phyloP scores from a whole-genome alignment of 2,888 invertebrate genomes.

The Lepetodrilus schrolli region DNA sequence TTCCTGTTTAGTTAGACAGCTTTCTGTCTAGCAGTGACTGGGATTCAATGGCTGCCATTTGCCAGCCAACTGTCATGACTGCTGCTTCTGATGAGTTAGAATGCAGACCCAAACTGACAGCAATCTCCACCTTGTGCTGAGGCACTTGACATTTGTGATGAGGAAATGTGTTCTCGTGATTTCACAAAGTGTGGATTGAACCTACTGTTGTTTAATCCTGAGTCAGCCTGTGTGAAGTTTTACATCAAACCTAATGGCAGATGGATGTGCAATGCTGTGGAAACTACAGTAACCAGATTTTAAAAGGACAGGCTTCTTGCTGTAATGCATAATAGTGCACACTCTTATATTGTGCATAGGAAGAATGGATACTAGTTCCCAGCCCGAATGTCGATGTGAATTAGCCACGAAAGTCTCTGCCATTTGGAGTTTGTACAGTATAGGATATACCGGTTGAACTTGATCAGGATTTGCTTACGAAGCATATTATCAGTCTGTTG shows the following conservation, averaged over 20 bases:
- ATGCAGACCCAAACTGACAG: conserved; percentile 4
- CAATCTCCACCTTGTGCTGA: conserved; percentile 4
- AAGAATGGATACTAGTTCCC: background rate
- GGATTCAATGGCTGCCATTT: background rate
- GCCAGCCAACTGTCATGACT: conserved; percentile 20
- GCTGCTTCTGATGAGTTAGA: conserved; percentile 14
- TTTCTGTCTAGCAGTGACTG: conserved; percentile 39
- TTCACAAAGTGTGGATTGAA: conserved; percentile 13
- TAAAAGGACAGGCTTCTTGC: too few species aligned
- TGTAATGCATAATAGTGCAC: background rate
- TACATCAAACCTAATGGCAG: conserved; percentile 5
- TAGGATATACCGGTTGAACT: conserved; percentile 12
- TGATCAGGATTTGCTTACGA: too few species aligned
- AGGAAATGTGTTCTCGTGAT: conserved; percentile 16
- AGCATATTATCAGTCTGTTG: background rate
- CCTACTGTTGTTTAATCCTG: conserved; percentile 4
- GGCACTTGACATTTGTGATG: background rate
- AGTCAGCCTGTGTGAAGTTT: conserved; percentile 23
- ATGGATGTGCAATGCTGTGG: background rate
- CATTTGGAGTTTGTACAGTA: background rate
- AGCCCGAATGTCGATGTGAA: background rate
- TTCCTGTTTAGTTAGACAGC: conserved; percentile 33
- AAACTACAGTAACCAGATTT: too few species aligned
- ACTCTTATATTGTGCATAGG: background rate
- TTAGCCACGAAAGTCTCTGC: background rate